Evolutionary conservation across 2,113 vertebrate species (phyloP), one percentile per base, ranked within the genome.

Genomic region (Paradisaea rubra): DNA sequence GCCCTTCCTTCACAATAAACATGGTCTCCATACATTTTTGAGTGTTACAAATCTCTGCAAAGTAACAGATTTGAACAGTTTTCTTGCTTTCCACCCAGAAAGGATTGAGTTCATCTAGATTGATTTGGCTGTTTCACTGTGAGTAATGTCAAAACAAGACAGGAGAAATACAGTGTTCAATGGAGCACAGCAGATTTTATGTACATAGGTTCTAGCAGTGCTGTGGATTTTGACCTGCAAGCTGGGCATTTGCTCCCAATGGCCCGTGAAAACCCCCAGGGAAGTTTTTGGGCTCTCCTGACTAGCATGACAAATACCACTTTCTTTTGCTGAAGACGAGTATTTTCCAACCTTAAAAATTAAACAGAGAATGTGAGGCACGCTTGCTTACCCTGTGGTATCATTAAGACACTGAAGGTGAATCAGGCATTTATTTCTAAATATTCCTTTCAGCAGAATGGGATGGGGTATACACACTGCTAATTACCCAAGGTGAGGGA

Each of bases 231-330:
- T 94, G 91, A 97, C 94, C 93, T 91, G 91, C 81, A 78, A 95
- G 88, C 81, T 81, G 91, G 91, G 93, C 93, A 93, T 97, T 96
- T 91, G 89, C 93, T 96, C 93, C 91, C 93, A 95, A 94, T 91
- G 76, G 94, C 86, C 96, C 92, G 52, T 96, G 91, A 95, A 97
- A 94, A 89, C 27, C 93, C 82, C 6, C 16, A 42, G 80, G 93
- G 93, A 95, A 64, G 79, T 82, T 95, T 45, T 20, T 9, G 82
- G 91, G 93, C 85, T 95, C 68, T 90, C 52, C 88, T 60, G 44
- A 71, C 79, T 64, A 24, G 65, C 70, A 71, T 77, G 35, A 31
- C 56, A 90, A 95, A 95, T 56, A 71, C 47, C 76, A 70, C 81
- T 92, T 78, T 64, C 72, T 85, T 92, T 54, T 86, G 33, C 77